Conservation (phyloP, 2,888 invertebrate species). For the Philaethria dido region DNA sequence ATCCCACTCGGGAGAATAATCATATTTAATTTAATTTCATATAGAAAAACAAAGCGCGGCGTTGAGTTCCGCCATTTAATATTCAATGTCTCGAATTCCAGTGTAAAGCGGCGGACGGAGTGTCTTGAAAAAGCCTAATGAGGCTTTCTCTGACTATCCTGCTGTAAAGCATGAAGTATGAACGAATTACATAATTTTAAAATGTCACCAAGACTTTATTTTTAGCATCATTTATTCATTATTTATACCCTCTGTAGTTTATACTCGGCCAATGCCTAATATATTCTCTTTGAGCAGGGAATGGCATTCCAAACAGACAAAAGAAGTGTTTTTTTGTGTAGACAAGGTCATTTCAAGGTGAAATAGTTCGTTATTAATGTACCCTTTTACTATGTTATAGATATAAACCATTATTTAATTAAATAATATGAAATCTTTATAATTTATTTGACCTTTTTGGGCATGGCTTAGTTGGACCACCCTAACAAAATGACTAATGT, state of each 20-base stretch:
- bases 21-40: too few species aligned
- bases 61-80: too few species aligned
- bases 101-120: too few species aligned
- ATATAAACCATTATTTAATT: neutral
- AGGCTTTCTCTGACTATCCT: too few species aligned
- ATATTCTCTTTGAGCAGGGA: slow-evolving; percentile 6
- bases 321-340: slow-evolving; percentile 15
- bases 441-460: neutral
- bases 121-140: too few species aligned
- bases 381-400: neutral
- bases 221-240: neutral
- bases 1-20: too few species aligned
- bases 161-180: too few species aligned
- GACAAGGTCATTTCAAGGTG: slow-evolving; percentile 11
- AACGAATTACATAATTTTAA: too few species aligned
- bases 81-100: too few species aligned
- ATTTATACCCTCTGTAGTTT: neutral
- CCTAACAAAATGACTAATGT: neutral
- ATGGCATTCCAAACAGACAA: slow-evolving; percentile 14
- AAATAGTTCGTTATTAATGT: neutral
- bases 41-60: too few species aligned
- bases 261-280: neutral
- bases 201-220: neutral
- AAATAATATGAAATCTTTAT: neutral
- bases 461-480: neutral